Evolutionary conservation across 2,113 vertebrate species (phyloP).

Genomic region (Theristicus caerulescens): DNA sequence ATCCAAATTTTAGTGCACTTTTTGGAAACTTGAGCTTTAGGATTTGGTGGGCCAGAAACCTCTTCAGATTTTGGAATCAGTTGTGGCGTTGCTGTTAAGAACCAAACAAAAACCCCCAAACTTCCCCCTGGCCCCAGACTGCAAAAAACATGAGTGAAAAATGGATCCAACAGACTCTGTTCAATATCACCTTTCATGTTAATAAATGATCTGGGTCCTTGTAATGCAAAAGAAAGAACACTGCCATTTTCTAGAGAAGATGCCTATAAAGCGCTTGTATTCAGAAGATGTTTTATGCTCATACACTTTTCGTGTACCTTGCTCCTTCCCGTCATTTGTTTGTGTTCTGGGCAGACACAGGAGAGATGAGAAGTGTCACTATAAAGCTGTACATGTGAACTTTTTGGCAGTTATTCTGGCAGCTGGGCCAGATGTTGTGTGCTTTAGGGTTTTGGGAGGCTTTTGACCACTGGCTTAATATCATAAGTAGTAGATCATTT

Average conservation of each 20-base stretch:
- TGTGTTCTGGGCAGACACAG: background rate
- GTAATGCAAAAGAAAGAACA: background rate
- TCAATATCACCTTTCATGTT: slow-evolving; percentile 13
- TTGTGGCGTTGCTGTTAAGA: background rate
- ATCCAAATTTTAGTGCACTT: background rate
- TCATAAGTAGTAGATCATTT: background rate
- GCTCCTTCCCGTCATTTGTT: background rate
- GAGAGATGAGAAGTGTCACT: background rate
- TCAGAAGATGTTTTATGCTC: background rate
- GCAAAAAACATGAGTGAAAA: background rate
- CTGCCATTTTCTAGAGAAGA: background rate
- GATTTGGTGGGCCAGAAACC: background rate
- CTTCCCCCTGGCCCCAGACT: background rate
- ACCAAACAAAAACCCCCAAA: background rate
- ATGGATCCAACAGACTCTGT: background rate
- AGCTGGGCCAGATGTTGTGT: background rate
- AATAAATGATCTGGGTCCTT: background rate
- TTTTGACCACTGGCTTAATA: background rate
- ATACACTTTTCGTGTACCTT: background rate
- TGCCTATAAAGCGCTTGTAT: background rate
- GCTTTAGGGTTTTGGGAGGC: background rate
- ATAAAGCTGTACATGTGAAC: background rate
- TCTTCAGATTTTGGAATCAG: background rate
- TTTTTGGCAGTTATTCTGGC: background rate
- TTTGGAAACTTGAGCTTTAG: background rate